phyloP scores from a whole-genome alignment of 2,888 invertebrate genomes.

The Cantharis flavilabris region DNA sequence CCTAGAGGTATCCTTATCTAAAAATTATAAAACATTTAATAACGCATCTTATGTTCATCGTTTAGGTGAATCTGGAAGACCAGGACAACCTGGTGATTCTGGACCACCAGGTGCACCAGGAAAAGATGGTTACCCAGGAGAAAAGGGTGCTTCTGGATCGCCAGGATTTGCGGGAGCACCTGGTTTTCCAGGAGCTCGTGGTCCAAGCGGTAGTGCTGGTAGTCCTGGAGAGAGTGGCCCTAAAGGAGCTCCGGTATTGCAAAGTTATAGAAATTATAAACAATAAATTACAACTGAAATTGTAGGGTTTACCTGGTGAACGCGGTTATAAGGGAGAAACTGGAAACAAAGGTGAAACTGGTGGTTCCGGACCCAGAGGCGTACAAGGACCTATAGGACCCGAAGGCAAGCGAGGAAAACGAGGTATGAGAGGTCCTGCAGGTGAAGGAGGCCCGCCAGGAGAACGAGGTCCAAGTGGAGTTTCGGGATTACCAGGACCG shows the following conservation, averaged over 20 bases:
- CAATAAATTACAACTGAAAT: background rate
- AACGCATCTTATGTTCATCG: background rate
- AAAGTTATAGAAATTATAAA: background rate
- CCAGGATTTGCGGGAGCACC: conserved; percentile 75
- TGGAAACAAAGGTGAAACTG: conserved; percentile 77
- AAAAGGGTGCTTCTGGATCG: conserved; percentile 78
- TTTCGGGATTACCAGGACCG: conserved; percentile 72
- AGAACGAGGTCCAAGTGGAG: conserved; percentile 71
- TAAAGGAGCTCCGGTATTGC: conserved; percentile 72
- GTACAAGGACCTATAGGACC: conserved; percentile 74
- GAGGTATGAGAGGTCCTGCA: conserved; percentile 76
- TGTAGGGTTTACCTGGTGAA: conserved; percentile 76
- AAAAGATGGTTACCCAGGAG: conserved; percentile 79
- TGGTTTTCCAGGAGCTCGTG: conserved; percentile 82
- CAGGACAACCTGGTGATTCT: conserved; percentile 76
- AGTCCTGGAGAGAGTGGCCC: conserved; percentile 74
- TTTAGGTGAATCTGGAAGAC: conserved; percentile 74
- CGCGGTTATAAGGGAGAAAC: conserved; percentile 79
- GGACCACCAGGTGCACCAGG: conserved; percentile 78
- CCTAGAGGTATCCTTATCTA: conserved; percentile 61
- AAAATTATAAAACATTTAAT: background rate
- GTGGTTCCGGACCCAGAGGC: conserved; percentile 74
- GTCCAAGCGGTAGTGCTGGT: conserved; percentile 75
- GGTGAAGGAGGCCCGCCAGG: conserved; percentile 75
- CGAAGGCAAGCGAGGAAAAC: conserved; percentile 81